Conservation (phyloP, 2,797 vertebrate species). For the Morelia viridis region DNA sequence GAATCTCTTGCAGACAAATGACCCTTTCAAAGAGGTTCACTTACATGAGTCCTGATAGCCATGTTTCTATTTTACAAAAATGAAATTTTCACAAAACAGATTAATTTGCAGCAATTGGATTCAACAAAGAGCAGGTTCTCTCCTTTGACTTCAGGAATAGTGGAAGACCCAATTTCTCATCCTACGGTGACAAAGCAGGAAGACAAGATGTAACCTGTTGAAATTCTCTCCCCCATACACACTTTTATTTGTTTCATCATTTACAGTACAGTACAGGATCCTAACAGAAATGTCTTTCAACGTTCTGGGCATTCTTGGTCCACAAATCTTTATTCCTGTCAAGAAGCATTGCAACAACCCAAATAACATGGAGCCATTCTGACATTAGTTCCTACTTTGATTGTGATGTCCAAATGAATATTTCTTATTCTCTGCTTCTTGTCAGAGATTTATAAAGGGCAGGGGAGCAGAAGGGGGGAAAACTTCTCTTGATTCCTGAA, state of each 20-base stretch:
- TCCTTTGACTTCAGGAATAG: neutral
- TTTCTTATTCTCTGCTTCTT: neutral
- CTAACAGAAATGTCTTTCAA: neutral
- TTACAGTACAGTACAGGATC: neutral
- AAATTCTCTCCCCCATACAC: neutral
- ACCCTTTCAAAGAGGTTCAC: neutral
- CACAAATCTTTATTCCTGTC: neutral
- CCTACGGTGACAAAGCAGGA: neutral
- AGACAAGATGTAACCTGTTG: neutral
- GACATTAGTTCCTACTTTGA: constrained; percentile 5
- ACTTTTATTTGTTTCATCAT: neutral
- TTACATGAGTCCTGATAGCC: neutral
- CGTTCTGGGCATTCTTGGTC: neutral
- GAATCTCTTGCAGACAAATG: neutral
- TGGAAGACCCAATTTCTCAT: neutral
- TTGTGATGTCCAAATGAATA: neutral
- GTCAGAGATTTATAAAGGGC: constrained; percentile 7
- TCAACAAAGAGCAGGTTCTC: neutral
- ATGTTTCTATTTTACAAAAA: neutral
- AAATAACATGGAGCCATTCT: neutral
- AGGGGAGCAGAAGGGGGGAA: no score
- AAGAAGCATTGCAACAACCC: neutral
- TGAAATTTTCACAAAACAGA: no score
- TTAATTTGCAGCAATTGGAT: no score
- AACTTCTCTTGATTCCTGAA: constrained; percentile 41